Conservation (phyloP, 2,113 vertebrate genomes). For the Ondatra zibethicus region DNA sequence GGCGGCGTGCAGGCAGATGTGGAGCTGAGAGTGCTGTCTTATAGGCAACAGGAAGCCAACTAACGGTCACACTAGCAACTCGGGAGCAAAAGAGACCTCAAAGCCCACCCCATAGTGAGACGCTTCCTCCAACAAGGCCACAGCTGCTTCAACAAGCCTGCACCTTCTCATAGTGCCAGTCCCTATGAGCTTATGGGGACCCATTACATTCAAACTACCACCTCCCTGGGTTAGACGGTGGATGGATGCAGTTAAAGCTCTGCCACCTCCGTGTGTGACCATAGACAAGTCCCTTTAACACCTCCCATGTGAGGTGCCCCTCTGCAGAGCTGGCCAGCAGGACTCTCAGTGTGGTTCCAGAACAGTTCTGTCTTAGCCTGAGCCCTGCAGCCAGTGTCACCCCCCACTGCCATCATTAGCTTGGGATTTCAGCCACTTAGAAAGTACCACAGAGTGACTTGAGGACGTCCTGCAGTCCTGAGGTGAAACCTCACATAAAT, state of each 20-base stretch:
- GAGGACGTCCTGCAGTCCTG: neutral
- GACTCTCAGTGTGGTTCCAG: no score
- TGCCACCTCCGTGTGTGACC: neutral
- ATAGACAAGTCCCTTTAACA: no score
- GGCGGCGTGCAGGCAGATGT: rapidly evolving
- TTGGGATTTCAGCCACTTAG: neutral
- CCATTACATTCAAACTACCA: no score
- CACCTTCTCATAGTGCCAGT: no score
- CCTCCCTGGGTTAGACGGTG: neutral
- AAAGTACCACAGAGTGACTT: no score
- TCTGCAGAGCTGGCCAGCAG: neutral
- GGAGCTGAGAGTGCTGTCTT: neutral
- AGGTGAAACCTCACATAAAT: neutral
- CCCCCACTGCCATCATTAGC: neutral
- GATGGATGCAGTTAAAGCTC: neutral
- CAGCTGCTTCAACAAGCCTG: no score
- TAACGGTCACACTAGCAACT: neutral
- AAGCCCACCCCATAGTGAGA: neutral
- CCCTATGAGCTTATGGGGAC: no score
- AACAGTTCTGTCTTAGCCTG: no score
- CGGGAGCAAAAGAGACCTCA: neutral
- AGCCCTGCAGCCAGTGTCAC: neutral
- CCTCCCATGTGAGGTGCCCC: neutral
- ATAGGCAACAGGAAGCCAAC: neutral
- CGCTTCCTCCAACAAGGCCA: no score